Conservation (phyloP, 1,140 invertebrate species). For the Metopolophium dirhodum region DNA sequence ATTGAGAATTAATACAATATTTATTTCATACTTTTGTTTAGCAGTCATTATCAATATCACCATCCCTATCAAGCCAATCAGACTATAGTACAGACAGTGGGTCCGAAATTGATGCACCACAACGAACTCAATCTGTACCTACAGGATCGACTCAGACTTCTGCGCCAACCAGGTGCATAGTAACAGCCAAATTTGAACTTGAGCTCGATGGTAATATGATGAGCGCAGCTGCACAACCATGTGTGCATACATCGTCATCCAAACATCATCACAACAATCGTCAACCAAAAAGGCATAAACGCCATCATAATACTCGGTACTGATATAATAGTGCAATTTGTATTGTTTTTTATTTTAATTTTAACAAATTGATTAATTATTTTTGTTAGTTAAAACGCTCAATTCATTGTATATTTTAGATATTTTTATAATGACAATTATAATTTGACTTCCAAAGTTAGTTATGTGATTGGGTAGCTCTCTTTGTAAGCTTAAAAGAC, state of each 20-base stretch:
- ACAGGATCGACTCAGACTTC: neutral
- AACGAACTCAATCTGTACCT: conserved; percentile 44
- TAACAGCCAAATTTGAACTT: conserved; percentile 44
- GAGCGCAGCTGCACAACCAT: conserved; percentile 26
- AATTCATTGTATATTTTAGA: conserved; percentile 34
- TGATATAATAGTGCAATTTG: conserved; percentile 54
- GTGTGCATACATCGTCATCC: conserved; percentile 31
- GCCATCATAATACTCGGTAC: conserved; percentile 29
- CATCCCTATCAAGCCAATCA: conserved; percentile 12
- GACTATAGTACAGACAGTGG: conserved; percentile 46
- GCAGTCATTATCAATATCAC: conserved; percentile 25
- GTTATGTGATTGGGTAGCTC: conserved; percentile 48
- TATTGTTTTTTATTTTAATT: conserved; percentile 46
- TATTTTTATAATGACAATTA: conserved; percentile 38
- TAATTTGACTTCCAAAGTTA: conserved; percentile 29
- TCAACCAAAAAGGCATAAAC: conserved; percentile 52
- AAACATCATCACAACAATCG: conserved; percentile 34
- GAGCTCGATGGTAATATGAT: conserved; percentile 39
- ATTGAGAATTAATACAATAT: neutral
- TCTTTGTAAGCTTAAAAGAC: conserved; percentile 56
- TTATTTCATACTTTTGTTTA: conserved; percentile 6
- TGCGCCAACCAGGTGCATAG: conserved; percentile 37
- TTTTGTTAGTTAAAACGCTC: conserved; percentile 48
- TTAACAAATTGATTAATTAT: conserved; percentile 30
- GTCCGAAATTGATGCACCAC: conserved; percentile 33